Evolutionary conservation across 64 coral and sea anemone species (phyloP).

Genomic region (Anthopleura sola): DNA sequence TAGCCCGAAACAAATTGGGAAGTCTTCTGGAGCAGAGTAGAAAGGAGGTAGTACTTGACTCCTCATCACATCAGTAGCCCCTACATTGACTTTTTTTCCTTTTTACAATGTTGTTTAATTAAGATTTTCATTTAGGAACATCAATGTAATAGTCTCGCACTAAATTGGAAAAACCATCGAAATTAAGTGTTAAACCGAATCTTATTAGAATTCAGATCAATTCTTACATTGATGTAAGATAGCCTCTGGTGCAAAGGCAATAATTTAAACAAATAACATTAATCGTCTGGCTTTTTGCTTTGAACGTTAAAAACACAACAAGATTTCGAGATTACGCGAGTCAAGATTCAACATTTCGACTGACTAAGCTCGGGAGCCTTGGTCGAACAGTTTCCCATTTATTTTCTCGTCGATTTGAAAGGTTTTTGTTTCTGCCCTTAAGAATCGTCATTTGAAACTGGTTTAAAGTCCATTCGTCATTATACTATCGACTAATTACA

Average conservation of each 20-base stretch:
- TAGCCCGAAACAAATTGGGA: neutral
- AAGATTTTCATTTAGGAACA: neutral
- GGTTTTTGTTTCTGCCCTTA: neutral
- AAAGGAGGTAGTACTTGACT: neutral
- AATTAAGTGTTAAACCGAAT: neutral
- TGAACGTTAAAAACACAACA: neutral
- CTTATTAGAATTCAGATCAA: neutral
- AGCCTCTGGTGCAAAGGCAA: neutral
- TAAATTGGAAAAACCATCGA: neutral
- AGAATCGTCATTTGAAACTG: neutral
- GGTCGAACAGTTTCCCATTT: neutral
- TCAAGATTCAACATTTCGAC: neutral
- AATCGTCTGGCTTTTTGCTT: neutral
- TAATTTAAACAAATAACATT: neutral
- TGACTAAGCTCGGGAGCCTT: neutral
- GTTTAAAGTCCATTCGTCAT: neutral
- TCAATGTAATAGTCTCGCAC: neutral
- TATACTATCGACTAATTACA: neutral
- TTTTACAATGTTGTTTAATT: neutral
- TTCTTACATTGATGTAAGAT: neutral
- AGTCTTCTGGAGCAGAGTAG: neutral
- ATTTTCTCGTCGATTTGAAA: neutral
- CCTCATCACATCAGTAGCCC: neutral
- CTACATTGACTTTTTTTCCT: neutral
- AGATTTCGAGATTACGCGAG: neutral